Conservation (phyloP, 2,113 vertebrate genomes). For the Plecotus auritus region DNA sequence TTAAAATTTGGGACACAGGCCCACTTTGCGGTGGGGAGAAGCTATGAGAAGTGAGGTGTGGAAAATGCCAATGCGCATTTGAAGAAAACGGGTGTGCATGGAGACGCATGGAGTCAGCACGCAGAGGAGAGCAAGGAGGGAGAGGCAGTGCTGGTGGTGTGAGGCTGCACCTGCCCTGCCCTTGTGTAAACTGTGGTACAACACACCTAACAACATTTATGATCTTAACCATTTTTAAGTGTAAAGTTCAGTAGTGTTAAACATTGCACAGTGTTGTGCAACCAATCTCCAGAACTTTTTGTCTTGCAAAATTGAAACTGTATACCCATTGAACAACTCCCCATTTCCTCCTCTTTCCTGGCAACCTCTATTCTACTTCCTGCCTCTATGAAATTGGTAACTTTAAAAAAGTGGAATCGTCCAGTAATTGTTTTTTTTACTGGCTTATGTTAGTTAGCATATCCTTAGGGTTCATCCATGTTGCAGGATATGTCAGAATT, state of each 20-base stretch:
- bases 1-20: background rate
- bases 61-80: background rate
- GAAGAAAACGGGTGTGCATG: background rate
- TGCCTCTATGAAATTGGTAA: background rate
- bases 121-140: background rate
- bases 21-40: background rate
- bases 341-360: background rate
- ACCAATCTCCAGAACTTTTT: background rate
- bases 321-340: background rate
- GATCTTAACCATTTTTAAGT: background rate
- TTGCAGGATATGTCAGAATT: background rate
- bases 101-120: background rate
- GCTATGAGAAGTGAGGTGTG: background rate
- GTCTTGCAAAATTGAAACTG: background rate
- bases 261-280: background rate
- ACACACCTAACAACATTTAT: background rate
- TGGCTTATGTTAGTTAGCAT: background rate
- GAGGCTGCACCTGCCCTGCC: background rate
- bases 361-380: background rate
- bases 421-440: background rate
- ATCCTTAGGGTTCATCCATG: background rate
- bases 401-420: background rate
- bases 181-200: background rate
- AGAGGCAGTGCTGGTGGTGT: background rate
- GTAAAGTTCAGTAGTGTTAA: background rate